Percentiles rank a stretch among this genome's conserved stretches.
These are phyloP conservation scores for Himalopsyche japonica DNA, from an alignment of 2,888 invertebrate genomes.

Conservation along the genomic window DNA sequence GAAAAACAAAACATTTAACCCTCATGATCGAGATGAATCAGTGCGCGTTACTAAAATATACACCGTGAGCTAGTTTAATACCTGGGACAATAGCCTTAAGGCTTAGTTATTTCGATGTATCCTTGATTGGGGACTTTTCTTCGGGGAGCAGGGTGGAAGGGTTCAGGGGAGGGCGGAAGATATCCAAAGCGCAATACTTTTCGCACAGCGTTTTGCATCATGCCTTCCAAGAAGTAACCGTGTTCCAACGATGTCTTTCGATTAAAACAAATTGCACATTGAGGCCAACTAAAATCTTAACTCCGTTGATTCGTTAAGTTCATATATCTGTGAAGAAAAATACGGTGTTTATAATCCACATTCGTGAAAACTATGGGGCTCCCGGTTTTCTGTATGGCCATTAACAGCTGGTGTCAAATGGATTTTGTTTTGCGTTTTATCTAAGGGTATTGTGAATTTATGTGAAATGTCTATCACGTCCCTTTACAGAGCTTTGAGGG, in stretches of 20 bases:
- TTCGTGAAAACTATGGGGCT: neutral
- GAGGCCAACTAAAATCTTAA: neutral
- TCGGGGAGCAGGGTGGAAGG: neutral
- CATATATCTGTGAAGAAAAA: too few relatives aligned
- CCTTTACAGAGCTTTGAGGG: constrained; percentile 37
- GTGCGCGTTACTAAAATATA: neutral
- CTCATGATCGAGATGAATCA: neutral
- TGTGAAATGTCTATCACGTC: constrained; percentile 35
- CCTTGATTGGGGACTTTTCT: neutral
- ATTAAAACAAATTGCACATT: neutral
- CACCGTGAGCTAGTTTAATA: neutral
- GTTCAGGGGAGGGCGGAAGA: neutral
- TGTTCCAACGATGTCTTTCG: neutral
- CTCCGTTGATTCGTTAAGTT: neutral
- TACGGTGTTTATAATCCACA: neutral
- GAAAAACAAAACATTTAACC: neutral
- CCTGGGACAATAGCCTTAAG: neutral
- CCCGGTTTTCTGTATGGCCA: neutral
- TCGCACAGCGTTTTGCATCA: neutral
- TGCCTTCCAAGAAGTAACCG: neutral
- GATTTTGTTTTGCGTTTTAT: neutral
- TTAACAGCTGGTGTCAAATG: neutral
- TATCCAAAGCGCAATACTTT: neutral
- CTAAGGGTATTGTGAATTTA: neutral
- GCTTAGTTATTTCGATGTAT: neutral